phyloP scores from a whole-genome alignment of 2,113 vertebrate species.

The Talpa occidentalis region DNA sequence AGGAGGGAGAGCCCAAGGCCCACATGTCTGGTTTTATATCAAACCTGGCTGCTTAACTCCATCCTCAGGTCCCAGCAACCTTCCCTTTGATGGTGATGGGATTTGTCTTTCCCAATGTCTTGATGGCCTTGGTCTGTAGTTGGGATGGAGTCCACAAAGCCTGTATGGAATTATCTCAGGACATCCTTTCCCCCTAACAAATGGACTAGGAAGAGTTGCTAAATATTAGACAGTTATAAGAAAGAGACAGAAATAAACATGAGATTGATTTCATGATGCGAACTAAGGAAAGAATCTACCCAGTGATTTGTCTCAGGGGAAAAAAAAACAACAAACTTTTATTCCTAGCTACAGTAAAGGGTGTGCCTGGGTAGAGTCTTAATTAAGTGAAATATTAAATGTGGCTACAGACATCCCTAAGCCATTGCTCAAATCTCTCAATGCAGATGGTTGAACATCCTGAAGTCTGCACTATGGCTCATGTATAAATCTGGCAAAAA shows the following conservation, averaged over 20 bases:
- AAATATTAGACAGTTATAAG: background rate
- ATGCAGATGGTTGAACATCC: background rate
- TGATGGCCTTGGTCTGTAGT: too few species aligned
- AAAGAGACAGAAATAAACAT: background rate
- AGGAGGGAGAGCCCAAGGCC: too few species aligned
- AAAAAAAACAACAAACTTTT: background rate
- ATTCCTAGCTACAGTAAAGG: background rate
- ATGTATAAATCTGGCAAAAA: constrained; percentile 24
- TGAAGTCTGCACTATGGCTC: background rate
- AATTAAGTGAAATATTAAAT: background rate
- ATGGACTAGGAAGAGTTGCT: background rate
- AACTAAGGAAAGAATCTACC: background rate
- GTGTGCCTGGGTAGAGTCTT: background rate
- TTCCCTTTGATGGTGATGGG: too few species aligned
- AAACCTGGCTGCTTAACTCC: too few species aligned
- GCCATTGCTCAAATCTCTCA: background rate
- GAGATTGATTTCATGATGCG: background rate
- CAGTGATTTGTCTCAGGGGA: background rate
- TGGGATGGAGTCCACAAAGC: too few species aligned
- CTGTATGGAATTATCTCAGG: too few species aligned
- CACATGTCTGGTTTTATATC: too few species aligned
- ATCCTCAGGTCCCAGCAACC: too few species aligned
- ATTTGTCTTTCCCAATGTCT: too few species aligned
- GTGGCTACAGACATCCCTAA: background rate
- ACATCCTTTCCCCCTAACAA: too few species aligned